Evolutionary conservation across 1,140 invertebrate genomes (phyloP).

Genomic region (Drosophila oshimai): DNA sequence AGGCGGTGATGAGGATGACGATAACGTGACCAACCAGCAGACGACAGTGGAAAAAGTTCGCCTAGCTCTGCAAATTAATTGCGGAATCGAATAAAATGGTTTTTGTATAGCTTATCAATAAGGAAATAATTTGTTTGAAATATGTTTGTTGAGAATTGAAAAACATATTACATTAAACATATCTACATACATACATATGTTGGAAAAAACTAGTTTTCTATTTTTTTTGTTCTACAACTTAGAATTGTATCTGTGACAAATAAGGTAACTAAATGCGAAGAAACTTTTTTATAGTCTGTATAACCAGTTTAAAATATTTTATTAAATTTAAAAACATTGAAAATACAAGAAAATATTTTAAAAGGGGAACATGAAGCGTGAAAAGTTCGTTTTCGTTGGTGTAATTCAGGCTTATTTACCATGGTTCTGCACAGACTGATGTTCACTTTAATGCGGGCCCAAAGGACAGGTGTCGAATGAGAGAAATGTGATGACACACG

Average conservation of each 20-base stretch:
- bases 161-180: neutral
- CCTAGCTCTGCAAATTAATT: constrained; percentile 19
- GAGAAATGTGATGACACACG: neutral
- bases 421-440: constrained; percentile 24
- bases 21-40: constrained; percentile 38
- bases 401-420: constrained; percentile 25
- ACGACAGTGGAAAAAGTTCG: constrained; percentile 34
- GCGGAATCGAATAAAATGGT: constrained; percentile 11
- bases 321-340: no score
- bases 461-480: constrained; percentile 5
- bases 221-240: no score
- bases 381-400: neutral
- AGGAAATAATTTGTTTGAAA: neutral
- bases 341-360: no score
- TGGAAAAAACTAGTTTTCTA: no score
- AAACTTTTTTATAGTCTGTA: no score
- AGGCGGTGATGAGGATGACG: constrained; percentile 5
- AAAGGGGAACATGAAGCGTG: no score
- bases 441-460: constrained; percentile 31
- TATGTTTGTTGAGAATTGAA: no score
- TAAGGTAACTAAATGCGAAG: no score
- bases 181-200: neutral
- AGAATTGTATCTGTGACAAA: no score
- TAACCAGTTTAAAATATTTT: no score
- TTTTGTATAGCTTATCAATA: constrained; percentile 2